A percentile compares a stretch with the other conserved stretches of the same genome.
Conservation (phyloP, 2,113 vertebrate genomes). For the Aplodontia rufa region DNA sequence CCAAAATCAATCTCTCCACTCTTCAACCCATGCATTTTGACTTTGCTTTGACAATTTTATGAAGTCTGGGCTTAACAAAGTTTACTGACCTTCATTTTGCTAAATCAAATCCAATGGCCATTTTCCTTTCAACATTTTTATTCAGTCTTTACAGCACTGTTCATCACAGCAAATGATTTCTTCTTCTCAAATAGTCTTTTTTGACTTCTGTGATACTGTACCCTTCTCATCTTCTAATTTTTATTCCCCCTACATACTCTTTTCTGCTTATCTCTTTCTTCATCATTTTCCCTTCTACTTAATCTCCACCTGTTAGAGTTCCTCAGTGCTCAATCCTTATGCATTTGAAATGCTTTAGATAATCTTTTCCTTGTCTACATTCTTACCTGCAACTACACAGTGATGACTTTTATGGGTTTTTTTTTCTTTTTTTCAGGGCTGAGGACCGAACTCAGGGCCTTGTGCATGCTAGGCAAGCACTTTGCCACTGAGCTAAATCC, state of each 20-base stretch:
- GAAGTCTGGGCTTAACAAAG: not conserved
- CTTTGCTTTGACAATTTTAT: not conserved
- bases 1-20: not conserved
- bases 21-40: not conserved
- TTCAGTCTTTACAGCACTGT: not conserved
- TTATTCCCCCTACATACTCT: not conserved
- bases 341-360: not conserved
- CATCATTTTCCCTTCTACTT: not conserved
- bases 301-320: not conserved
- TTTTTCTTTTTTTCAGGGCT: no score
- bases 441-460: no score
- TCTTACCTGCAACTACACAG: not conserved
- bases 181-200: slow-evolving; percentile 15
- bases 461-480: no score
- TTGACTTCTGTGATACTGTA: not conserved
- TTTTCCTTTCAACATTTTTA: not conserved
- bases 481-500: no score
- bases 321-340: not conserved
- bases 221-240: not conserved
- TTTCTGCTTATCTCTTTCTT: not conserved
- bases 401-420: not conserved
- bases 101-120: not conserved
- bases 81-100: not conserved
- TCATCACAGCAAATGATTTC: not conserved
- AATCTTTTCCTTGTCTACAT: not conserved